These are phyloP conservation scores for Fregata magnificens DNA, from an alignment of 2,113 vertebrate species.

Conservation along the genomic window DNA sequence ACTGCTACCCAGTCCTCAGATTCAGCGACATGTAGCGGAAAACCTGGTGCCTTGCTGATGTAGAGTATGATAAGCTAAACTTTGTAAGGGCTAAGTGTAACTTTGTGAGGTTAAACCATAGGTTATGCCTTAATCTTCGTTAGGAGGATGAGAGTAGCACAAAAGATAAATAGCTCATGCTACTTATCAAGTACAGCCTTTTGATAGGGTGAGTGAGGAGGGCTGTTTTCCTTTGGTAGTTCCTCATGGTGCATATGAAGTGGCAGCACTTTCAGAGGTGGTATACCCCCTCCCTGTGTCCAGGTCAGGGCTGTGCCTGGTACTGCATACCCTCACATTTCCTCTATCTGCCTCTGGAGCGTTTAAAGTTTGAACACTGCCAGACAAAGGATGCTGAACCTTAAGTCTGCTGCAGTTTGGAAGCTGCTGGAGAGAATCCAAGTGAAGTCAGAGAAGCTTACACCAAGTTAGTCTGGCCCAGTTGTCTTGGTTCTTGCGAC, in stretches of 20 bases:
- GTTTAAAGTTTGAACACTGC: neutral
- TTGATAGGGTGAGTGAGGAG: neutral
- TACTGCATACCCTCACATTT: neutral
- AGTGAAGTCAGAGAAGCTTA: neutral
- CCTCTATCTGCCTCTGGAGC: neutral
- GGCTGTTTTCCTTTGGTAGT: neutral
- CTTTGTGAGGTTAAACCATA: neutral
- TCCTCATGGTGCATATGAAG: neutral
- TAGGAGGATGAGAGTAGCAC: neutral
- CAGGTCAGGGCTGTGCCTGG: neutral
- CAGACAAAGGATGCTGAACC: neutral
- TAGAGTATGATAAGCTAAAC: neutral
- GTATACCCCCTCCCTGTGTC: fast-evolving
- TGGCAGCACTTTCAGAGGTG: neutral
- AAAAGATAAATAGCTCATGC: neutral
- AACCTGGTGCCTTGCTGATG: neutral
- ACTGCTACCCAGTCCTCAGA: neutral
- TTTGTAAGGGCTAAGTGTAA: neutral
- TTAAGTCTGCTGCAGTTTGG: neutral
- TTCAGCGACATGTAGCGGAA: neutral
- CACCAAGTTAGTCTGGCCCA: neutral
- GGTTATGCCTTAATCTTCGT: neutral
- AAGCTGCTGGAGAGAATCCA: neutral
- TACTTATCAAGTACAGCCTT: neutral
- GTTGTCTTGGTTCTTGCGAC: neutral